These are phyloP conservation scores for Tonatia bakeri DNA, from an alignment of 2,113 vertebrate species.

Conservation along the genomic window DNA sequence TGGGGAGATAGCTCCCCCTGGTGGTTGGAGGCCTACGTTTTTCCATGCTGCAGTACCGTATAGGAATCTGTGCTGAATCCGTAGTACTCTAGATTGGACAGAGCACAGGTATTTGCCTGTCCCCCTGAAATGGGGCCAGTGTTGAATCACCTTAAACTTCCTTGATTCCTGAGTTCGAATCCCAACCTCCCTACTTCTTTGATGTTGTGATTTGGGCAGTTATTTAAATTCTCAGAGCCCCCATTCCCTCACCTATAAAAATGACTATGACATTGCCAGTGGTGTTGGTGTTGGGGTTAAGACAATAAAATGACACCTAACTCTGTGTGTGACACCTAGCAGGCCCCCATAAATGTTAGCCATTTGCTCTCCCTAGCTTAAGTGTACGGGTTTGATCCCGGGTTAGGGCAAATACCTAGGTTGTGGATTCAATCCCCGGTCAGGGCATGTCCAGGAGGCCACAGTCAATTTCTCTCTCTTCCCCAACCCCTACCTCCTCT, in stretches of 20 bases:
- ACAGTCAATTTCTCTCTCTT: too few relatives aligned
- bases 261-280: neutral
- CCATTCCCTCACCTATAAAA: neutral
- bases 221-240: neutral
- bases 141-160: neutral
- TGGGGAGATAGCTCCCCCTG: conserved; percentile 31
- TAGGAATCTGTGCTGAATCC: neutral
- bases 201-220: neutral
- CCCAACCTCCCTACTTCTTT: neutral
- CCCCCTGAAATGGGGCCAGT: neutral
- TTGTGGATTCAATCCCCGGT: too few relatives aligned
- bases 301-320: neutral
- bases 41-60: neutral
- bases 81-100: fast-evolving
- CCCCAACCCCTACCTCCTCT: too few relatives aligned
- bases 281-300: neutral
- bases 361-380: neutral
- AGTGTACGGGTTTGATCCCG: too few relatives aligned
- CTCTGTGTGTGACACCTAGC: neutral
- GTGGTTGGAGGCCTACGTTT: conserved; percentile 56
- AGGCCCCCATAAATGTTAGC: neutral
- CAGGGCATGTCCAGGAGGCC: too few relatives aligned
- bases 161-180: neutral
- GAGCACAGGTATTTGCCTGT: neutral
- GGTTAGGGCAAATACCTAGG: too few relatives aligned